phyloP scores from a whole-genome alignment of 2,888 invertebrate genomes.

The Cephus nigrinus region DNA sequence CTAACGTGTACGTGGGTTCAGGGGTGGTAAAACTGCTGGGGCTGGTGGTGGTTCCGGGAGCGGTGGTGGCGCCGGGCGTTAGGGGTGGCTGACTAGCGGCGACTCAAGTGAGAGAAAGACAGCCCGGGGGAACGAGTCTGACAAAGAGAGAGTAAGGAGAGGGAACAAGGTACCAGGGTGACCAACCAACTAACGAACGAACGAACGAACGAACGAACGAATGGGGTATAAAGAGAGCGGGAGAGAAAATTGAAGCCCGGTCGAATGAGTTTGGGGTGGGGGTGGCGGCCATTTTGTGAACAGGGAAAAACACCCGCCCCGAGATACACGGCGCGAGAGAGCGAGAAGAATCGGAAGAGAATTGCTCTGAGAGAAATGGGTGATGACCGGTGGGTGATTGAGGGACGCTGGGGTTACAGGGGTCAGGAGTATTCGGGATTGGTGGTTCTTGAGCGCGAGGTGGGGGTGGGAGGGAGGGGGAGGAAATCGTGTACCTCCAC shows the following conservation, averaged over 20 bases:
- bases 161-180: constrained; percentile 20
- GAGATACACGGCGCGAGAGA: constrained; percentile 48
- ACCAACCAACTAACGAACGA: constrained; percentile 12
- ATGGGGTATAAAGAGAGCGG: constrained; percentile 62
- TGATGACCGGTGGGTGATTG: constrained; percentile 8
- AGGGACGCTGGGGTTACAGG: constrained; percentile 18
- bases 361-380: constrained; percentile 12
- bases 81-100: constrained; percentile 16
- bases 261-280: constrained; percentile 40
- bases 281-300: constrained; percentile 65
- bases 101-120: constrained; percentile 8
- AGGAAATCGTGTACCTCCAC: constrained; percentile 6
- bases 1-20: not conserved
- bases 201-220: constrained; percentile 54
- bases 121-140: constrained; percentile 6
- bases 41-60: not conserved
- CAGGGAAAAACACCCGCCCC: constrained; percentile 65
- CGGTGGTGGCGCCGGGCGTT: constrained; percentile 1
- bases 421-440: constrained; percentile 11
- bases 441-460: constrained; percentile 10
- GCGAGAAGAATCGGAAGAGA: constrained; percentile 14
- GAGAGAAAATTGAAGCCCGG: constrained; percentile 62
- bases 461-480: constrained; percentile 17
- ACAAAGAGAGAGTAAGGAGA: constrained; percentile 26
- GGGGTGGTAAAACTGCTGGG: constrained; percentile 7